Base-by-base conservation (phyloP, 2,888 invertebrate genomes). In the Amphipyra berbera region DNA sequence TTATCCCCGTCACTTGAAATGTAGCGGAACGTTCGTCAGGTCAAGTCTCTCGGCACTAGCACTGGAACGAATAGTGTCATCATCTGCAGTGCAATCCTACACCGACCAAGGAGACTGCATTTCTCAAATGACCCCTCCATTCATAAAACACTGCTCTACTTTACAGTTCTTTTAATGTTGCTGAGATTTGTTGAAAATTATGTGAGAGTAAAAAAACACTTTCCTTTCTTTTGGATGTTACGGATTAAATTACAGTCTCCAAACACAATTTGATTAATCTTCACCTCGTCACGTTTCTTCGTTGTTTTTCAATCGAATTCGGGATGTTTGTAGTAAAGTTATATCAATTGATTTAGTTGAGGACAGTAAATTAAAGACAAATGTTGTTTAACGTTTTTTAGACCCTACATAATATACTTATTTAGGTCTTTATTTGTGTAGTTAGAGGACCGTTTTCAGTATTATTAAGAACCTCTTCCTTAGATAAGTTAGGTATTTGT, bases 21-120 rank as follows among this genome's bases (percentile, higher is more conserved):
- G 68, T 54, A 53, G 52, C 46, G 53, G 44, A 68, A 52, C 55
- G 47, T 61, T 47, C 48, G 42, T 46, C 27, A 47, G 65, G 57
- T 79, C 73, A 76, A 73, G 76, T 68, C 53, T 48, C 50, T 52
- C 14, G 21, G 52, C 21, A 21, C 30, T 30, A 7, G 30, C 30
- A 71, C 76, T 81, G 84, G 66, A 75, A 79, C 74, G 67, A 83
- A 86, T 82, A 56, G 81, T 59, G 81, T 76, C 81, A 77, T 84
- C 77, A 81, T 71, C 68, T 73, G 58, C 82, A 78, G 76, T 69
- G 71, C 74, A 69, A 69, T 66, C 40, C 66, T 54, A 35, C 59
- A 66, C 37, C 40, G 33, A 65, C 44, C 48, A 65, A 55, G 13
- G 47, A 68, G 48, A 49, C 53, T 73, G 57, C 50, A 68, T 50